These are phyloP conservation scores for Gisinianus flammeolus DNA, from an alignment of 2,888 invertebrate genomes.

Conservation along the genomic window DNA sequence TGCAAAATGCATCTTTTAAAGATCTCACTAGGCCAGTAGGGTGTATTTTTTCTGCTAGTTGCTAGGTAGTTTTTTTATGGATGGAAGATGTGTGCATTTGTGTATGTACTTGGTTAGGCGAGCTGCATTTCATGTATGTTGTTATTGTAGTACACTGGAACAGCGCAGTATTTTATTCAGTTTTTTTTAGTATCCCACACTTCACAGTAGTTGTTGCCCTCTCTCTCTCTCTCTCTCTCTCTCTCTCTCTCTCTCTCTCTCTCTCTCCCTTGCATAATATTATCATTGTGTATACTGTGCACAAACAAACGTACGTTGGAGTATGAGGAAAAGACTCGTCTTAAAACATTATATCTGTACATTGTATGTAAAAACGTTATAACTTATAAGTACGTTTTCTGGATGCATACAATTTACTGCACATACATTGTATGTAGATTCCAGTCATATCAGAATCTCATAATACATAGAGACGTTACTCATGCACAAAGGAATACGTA, in stretches of 20 bases:
- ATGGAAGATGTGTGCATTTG: neutral
- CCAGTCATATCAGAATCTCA: too few relatives aligned
- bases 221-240: neutral
- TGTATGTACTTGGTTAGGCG: neutral
- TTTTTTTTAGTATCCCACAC: too few relatives aligned
- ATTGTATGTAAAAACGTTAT: too few relatives aligned
- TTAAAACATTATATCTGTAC: too few relatives aligned
- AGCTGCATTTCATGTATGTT: neutral
- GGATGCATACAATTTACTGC: too few relatives aligned
- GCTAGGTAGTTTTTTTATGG: slow-evolving; percentile 16
- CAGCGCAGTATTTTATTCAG: neutral
- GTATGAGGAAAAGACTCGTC: too few relatives aligned
- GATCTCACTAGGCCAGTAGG: slow-evolving; percentile 28
- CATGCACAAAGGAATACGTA: too few relatives aligned
- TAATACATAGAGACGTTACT: too few relatives aligned
- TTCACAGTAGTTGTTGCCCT: too few relatives aligned
- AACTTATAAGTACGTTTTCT: too few relatives aligned
- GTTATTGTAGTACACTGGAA: neutral
- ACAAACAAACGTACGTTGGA: neutral
- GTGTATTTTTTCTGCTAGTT: slow-evolving; percentile 23
- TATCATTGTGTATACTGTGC: neutral
- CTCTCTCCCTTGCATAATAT: neutral
- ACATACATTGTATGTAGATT: too few relatives aligned
- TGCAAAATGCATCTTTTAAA: slow-evolving; percentile 10
- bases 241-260: neutral